phyloP scores from a whole-genome alignment of 2,888 invertebrate species.

The Helicoverpa assulta region DNA sequence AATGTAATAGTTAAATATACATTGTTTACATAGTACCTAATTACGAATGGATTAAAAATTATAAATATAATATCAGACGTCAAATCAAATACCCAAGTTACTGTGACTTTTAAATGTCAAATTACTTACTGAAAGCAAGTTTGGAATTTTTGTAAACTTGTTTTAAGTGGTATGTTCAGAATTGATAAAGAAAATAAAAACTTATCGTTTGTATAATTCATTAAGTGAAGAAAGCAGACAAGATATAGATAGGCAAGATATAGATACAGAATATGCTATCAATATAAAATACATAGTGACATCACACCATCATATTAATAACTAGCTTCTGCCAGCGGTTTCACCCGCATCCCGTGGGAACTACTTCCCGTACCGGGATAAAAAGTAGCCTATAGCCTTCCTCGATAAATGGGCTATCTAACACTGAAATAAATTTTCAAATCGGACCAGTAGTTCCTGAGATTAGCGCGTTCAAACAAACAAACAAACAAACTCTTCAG shows the following conservation, averaged over 20 bases:
- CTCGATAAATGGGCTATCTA: too few species aligned
- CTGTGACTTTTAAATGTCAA: not conserved
- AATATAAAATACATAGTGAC: too few species aligned
- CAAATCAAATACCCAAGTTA: conserved; percentile 3
- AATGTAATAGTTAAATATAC: not conserved
- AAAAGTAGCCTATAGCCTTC: too few species aligned
- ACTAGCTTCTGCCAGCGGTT: too few species aligned
- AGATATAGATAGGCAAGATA: not conserved
- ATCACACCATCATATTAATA: too few species aligned
- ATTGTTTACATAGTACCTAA: conserved; percentile 10
- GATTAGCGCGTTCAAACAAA: too few species aligned
- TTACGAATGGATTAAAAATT: conserved; percentile 11
- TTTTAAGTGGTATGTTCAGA: not conserved
- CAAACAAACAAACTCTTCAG: too few species aligned
- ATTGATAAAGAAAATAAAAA: conserved; percentile 1
- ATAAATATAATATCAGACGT: conserved; percentile 18
- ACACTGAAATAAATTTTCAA: too few species aligned
- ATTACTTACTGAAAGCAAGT: not conserved
- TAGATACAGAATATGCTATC: too few species aligned
- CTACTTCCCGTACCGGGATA: too few species aligned
- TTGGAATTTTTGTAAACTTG: not conserved
- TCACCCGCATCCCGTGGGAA: too few species aligned
- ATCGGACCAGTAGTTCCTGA: too few species aligned
- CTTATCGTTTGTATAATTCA: not conserved
- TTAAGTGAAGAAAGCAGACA: not conserved